Conservation (phyloP, 2,113 vertebrate species). For the Leucopsar rothschildi region DNA sequence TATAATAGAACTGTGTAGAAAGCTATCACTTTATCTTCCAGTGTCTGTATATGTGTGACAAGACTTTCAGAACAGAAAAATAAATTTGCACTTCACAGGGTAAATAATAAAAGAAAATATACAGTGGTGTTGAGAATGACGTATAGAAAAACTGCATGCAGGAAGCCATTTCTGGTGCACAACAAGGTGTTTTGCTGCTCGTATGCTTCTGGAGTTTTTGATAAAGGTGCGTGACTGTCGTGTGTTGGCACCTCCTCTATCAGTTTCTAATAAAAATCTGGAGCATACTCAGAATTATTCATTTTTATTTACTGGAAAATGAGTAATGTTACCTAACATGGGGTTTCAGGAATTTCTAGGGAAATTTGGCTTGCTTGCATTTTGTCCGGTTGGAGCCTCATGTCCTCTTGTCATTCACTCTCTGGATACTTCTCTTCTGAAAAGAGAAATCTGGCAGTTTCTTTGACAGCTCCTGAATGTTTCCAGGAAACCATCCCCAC, state of each 20-base stretch:
- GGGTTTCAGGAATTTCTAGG: background rate
- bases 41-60: conserved; percentile 58
- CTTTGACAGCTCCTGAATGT: background rate
- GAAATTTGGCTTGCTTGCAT: background rate
- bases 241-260: background rate
- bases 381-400: background rate
- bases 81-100: conserved; percentile 53
- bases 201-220: background rate
- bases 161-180: conserved; percentile 23
- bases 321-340: background rate
- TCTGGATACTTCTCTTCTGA: background rate
- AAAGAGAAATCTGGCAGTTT: background rate
- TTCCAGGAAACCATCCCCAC: conserved; percentile 7
- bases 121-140: conserved; percentile 10
- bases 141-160: background rate
- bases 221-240: background rate
- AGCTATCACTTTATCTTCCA: conserved; percentile 66
- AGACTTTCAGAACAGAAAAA: conserved; percentile 54
- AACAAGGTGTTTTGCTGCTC: background rate
- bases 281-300: background rate
- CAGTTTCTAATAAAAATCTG: background rate
- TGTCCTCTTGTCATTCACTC: conserved; percentile 16
- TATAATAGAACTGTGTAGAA: conserved; percentile 56
- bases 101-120: conserved; percentile 65
- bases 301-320: background rate